Conservation (phyloP, 2,113 vertebrate species). For the Rynchops niger region DNA sequence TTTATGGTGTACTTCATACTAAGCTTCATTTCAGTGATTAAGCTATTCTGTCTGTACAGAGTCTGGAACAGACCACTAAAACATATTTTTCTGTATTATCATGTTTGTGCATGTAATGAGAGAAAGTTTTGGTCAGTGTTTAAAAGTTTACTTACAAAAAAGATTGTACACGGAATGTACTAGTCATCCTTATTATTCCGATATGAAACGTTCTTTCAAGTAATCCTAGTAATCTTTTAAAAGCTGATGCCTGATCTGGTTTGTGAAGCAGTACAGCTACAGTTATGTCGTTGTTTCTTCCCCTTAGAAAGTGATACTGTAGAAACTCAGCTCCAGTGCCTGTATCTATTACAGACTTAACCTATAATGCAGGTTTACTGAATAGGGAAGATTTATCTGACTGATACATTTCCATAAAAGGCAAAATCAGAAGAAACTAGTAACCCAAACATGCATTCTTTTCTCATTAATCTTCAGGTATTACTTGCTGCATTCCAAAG, state of each 20-base stretch:
- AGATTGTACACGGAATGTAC: neutral
- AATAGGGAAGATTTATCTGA: neutral
- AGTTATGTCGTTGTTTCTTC: neutral
- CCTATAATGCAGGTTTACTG: neutral
- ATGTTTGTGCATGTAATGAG: neutral
- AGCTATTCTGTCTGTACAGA: neutral
- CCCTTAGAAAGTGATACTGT: fast-evolving
- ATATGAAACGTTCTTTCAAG: neutral
- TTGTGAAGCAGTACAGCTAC: neutral
- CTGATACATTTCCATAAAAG: neutral
- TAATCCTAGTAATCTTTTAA: neutral
- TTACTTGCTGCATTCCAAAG: neutral
- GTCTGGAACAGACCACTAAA: neutral
- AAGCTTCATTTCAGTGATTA: neutral
- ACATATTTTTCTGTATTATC: neutral
- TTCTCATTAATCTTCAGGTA: neutral
- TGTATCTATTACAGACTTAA: neutral
- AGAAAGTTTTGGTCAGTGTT: neutral
- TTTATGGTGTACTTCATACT: neutral
- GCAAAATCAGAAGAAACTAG: neutral
- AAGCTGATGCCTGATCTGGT: neutral
- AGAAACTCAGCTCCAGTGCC: neutral
- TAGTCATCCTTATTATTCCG: neutral
- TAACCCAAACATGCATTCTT: neutral
- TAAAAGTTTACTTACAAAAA: neutral